Percentiles rank a stretch among this genome's conserved stretches.
These are phyloP conservation scores for Archegozetes longisetosus DNA, from an alignment of 1,140 invertebrate genomes.

Conservation along the genomic window DNA sequence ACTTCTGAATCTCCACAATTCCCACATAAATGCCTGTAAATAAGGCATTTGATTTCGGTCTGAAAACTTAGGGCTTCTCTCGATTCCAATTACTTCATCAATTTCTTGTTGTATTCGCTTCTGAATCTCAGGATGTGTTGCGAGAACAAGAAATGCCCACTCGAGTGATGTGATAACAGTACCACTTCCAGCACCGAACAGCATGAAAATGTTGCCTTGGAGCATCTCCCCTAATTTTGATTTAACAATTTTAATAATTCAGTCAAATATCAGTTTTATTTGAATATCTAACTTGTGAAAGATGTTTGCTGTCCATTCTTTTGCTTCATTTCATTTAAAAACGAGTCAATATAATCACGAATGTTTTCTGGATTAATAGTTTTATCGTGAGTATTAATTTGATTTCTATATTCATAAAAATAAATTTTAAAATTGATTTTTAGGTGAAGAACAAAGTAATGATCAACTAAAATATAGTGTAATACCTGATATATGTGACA, in stretches of 20 bases:
- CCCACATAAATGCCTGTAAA: constrained; percentile 24
- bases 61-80: constrained; percentile 20
- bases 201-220: constrained; percentile 18
- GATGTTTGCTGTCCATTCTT: constrained; percentile 18
- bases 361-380: constrained; percentile 43
- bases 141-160: constrained; percentile 27
- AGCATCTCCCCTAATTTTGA: constrained; percentile 16
- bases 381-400: constrained; percentile 53
- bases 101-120: constrained; percentile 26
- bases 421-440: neutral
- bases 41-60: constrained; percentile 23
- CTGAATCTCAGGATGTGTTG: constrained; percentile 29
- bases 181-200: constrained; percentile 27
- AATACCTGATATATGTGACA: constrained; percentile 19
- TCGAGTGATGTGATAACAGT: constrained; percentile 27
- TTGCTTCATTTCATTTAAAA: constrained; percentile 50
- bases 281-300: constrained; percentile 15
- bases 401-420: constrained; percentile 25
- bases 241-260: neutral
- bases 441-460: neutral
- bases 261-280: neutral
- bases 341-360: constrained; percentile 69
- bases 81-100: constrained; percentile 23
- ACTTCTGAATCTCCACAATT: constrained; percentile 23
- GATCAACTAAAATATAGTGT: neutral